These are phyloP conservation scores for Neolamprologus variostigma DNA, from an alignment of 2,113 vertebrate genomes.

Conservation along the genomic window DNA sequence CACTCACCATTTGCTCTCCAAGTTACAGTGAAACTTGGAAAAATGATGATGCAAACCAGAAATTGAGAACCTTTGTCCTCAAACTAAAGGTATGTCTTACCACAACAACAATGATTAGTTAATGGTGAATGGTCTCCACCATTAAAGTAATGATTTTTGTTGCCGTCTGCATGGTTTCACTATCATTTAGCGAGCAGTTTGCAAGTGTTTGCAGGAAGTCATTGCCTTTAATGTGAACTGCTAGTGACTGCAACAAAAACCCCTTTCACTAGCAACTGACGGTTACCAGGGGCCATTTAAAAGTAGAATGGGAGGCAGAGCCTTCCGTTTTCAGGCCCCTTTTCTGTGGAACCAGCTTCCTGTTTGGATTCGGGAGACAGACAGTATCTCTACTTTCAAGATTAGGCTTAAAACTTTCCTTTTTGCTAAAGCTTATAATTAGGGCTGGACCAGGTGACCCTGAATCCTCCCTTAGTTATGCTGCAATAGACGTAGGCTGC, in stretches of 20 bases:
- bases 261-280: background rate
- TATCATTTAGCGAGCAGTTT: background rate
- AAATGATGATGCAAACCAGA: background rate
- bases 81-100: background rate
- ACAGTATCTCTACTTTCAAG: background rate
- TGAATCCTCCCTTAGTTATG: accelerated
- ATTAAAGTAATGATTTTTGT: background rate
- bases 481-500: accelerated
- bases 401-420: background rate
- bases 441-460: accelerated
- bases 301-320: background rate
- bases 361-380: background rate
- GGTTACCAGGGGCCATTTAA: background rate
- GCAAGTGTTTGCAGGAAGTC: background rate
- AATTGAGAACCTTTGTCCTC: background rate
- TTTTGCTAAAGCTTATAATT: background rate
- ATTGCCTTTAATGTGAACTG: background rate
- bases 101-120: background rate
- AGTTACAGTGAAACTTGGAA: background rate
- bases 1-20: background rate
- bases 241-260: background rate
- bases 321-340: background rate
- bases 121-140: background rate
- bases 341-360: background rate
- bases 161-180: background rate